Percentiles rank a stretch among this genome's conserved stretches.
These are phyloP conservation scores for Urocynchramus pylzowi DNA, from an alignment of 2,113 vertebrate species.

Conservation along the genomic window DNA sequence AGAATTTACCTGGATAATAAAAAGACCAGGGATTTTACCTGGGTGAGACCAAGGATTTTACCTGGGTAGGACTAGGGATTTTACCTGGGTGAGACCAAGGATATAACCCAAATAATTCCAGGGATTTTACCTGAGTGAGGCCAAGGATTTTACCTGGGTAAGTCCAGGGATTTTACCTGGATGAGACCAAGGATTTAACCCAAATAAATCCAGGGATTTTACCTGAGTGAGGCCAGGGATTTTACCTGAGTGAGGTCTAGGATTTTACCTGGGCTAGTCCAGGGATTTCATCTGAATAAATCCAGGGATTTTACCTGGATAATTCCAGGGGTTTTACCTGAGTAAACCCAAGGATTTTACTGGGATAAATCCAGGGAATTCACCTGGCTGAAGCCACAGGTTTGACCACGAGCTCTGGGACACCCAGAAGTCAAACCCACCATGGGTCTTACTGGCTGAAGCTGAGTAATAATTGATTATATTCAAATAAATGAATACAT, in stretches of 20 bases:
- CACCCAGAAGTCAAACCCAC: neutral
- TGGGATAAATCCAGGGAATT: neutral
- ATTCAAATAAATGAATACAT: fast-evolving
- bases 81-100: fast-evolving
- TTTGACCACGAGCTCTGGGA: neutral
- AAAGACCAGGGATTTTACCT: fast-evolving
- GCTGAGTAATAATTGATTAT: fast-evolving
- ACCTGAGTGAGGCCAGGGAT: fast-evolving
- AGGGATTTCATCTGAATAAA: fast-evolving
- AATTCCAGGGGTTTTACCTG: neutral
- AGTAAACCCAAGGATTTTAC: fast-evolving
- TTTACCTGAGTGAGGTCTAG: fast-evolving
- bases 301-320: neutral
- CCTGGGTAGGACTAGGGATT: fast-evolving
- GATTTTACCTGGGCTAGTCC: fast-evolving
- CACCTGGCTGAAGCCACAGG: neutral
- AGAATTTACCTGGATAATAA: neutral
- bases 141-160: fast-evolving
- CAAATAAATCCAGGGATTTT: fast-evolving
- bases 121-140: fast-evolving
- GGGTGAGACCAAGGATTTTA: fast-evolving
- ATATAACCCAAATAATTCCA: fast-evolving
- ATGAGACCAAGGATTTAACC: fast-evolving
- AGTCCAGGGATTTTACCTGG: fast-evolving
- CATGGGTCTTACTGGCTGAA: fast-evolving